phyloP scores from a whole-genome alignment of 2,888 invertebrate species.

The Eupithecia dodoneata region DNA sequence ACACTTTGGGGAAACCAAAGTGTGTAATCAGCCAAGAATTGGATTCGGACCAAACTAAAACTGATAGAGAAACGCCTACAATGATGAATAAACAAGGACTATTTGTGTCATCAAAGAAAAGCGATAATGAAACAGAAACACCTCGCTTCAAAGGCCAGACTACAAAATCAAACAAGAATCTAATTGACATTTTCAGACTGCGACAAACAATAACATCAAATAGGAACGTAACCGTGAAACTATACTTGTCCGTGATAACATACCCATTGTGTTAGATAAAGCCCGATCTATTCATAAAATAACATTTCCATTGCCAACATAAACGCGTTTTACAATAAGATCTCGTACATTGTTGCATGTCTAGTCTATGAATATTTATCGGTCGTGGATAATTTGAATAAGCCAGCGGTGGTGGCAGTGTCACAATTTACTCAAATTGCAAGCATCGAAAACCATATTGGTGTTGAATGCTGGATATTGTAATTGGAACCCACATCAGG shows the following conservation, averaged over 20 bases:
- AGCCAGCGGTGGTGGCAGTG: background rate
- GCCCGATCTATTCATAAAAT: conserved; percentile 23
- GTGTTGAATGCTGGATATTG: conserved; percentile 4
- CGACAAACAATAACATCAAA: conserved; percentile 23
- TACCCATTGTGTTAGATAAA: conserved; percentile 24
- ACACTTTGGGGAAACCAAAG: background rate
- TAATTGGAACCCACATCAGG: conserved; percentile 11
- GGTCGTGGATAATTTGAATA: conserved; percentile 5
- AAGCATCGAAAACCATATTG: conserved; percentile 10
- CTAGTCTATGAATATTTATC: conserved; percentile 26
- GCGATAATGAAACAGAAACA: conserved; percentile 21
- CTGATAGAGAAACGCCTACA: background rate
- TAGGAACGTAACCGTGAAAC: conserved; percentile 5
- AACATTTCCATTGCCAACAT: conserved; percentile 27
- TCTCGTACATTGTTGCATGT: conserved; percentile 25
- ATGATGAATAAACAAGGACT: background rate
- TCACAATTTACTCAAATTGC: conserved; percentile 4
- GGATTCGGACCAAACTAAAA: background rate
- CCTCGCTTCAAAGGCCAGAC: conserved; percentile 22
- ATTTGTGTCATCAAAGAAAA: conserved; percentile 14
- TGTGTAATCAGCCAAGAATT: background rate
- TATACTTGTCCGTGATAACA: conserved; percentile 25
- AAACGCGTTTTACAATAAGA: conserved; percentile 15
- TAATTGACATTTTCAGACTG: conserved; percentile 22
- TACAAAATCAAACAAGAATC: conserved; percentile 17